Evolutionary conservation across 2,888 invertebrate species (phyloP).

Genomic region (Pristionchus entomophagus): DNA sequence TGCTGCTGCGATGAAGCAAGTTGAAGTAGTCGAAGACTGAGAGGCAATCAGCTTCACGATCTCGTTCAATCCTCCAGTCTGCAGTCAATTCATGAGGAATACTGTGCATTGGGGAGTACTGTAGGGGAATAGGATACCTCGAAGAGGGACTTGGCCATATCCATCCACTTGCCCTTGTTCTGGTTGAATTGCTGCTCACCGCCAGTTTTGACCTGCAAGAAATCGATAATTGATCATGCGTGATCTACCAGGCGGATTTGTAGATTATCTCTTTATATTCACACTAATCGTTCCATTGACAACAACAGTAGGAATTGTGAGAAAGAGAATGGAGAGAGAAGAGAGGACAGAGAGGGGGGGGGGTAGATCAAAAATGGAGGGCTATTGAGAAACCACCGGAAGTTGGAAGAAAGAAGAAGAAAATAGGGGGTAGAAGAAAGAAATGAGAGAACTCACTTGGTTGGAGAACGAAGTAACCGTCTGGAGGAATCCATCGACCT

Average conservation of each 20-base stretch:
- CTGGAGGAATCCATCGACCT: slow-evolving; percentile 58
- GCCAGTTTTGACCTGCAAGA: slow-evolving; percentile 57
- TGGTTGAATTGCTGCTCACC: slow-evolving; percentile 62
- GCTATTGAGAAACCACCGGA: slow-evolving; percentile 23
- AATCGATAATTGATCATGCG: background rate
- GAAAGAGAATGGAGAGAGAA: background rate
- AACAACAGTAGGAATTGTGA: background rate
- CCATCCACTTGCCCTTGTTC: slow-evolving; percentile 65
- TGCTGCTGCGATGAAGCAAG: slow-evolving; percentile 54
- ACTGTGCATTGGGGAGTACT: background rate
- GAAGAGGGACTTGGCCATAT: slow-evolving; percentile 63
- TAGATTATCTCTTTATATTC: background rate
- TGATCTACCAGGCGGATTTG: background rate
- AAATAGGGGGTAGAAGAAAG: background rate
- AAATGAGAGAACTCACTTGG: slow-evolving; percentile 52
- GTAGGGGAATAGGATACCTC: slow-evolving; percentile 48
- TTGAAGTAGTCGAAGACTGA: slow-evolving; percentile 35
- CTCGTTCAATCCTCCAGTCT: slow-evolving; percentile 50
- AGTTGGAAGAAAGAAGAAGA: background rate
- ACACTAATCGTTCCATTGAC: no score
- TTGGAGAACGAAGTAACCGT: slow-evolving; percentile 60
- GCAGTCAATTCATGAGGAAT: slow-evolving; percentile 2
- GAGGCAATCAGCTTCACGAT: slow-evolving; percentile 56
- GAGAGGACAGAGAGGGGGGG: background rate
- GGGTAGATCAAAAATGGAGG: background rate